Base-by-base conservation (phyloP, 2,113 vertebrate genomes). In the Ellobius talpinus region DNA sequence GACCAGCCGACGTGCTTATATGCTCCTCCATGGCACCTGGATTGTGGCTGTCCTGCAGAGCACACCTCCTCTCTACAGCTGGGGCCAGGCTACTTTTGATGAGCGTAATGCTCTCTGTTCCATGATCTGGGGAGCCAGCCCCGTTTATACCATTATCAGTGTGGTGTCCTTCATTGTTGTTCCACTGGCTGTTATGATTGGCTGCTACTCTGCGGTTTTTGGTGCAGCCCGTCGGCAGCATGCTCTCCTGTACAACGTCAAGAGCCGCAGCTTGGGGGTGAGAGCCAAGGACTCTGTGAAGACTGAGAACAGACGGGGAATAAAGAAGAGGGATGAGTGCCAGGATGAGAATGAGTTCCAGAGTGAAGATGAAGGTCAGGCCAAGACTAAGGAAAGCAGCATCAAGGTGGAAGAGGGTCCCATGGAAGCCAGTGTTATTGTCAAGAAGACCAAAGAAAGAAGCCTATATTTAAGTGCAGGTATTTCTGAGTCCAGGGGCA, bases 151-250 rank as follows among this genome's bases (percentile, higher is more conserved):
- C 1, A 89, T 96, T 14, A 82, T 99, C 93, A 99, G 99, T 45
- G 98, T 99, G 29, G 97, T 98, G 31, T 98, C 98, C 79, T 99
- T 99, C 39, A 99, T 99, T 89, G 98, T 99, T 98, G 94, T 99
- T 72, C 99, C 99, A 0, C 98, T 99, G 93, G 87, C 97, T 66
- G 98, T 99, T 98, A 99, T 99, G 99, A 98, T 99, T 21, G 98
- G 98, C 96, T 99, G 99, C 97, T 99, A 99, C 95, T 99, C 99
- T 91, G 99, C 99, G 98, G 99, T 99, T 94, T 99, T 99, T 95
- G 97, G 99, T 50, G 99, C 99, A 0, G 99, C 99, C 24, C 98
- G 99, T 74, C 97, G 99, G 94, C 99, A 99, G 97, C 99, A 99
- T 9, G 99, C 99, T 36, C 98, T 99, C 58, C 99, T 99, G 50